A percentile compares a stretch with the other conserved stretches of the same genome.
Conservation (phyloP, 2,113 vertebrate species). For the Astur gentilis region DNA sequence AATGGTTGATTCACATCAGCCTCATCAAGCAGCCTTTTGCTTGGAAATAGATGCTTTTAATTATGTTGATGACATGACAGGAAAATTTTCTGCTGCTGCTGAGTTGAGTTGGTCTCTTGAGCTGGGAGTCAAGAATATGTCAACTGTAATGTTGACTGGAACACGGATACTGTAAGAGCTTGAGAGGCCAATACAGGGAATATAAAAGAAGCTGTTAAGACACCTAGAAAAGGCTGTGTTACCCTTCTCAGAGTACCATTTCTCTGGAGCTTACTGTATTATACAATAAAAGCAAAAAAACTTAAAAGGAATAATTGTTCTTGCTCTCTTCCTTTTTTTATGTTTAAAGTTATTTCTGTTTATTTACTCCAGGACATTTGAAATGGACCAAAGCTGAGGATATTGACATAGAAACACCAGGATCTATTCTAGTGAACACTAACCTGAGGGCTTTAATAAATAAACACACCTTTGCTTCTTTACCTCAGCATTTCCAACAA, state of each 20-base stretch:
- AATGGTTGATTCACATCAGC: background rate
- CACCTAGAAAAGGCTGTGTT: background rate
- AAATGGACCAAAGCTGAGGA: conserved; percentile 88
- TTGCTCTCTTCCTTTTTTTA: background rate
- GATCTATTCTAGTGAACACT: conserved; percentile 88
- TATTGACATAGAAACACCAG: conserved; percentile 88
- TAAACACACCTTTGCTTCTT: conserved; percentile 87
- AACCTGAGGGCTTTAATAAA: conserved; percentile 89
- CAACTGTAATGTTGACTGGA: background rate
- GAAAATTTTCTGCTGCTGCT: background rate
- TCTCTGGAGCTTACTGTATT: background rate
- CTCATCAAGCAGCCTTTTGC: background rate
- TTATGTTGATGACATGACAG: background rate
- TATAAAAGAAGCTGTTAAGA: background rate
- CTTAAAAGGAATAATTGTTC: background rate
- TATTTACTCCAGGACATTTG: conserved; percentile 80
- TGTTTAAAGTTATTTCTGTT: conserved; percentile 66
- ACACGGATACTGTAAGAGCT: background rate
- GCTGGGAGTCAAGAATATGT: background rate
- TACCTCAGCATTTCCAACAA: conserved; percentile 87
- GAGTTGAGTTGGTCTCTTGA: background rate
- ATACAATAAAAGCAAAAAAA: background rate
- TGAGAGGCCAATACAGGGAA: background rate
- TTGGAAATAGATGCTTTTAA: conserved; percentile 8
- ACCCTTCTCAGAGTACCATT: background rate